Evolutionary conservation across 2,888 invertebrate genomes (phyloP).

Genomic region (Sarcophaga carnaria): DNA sequence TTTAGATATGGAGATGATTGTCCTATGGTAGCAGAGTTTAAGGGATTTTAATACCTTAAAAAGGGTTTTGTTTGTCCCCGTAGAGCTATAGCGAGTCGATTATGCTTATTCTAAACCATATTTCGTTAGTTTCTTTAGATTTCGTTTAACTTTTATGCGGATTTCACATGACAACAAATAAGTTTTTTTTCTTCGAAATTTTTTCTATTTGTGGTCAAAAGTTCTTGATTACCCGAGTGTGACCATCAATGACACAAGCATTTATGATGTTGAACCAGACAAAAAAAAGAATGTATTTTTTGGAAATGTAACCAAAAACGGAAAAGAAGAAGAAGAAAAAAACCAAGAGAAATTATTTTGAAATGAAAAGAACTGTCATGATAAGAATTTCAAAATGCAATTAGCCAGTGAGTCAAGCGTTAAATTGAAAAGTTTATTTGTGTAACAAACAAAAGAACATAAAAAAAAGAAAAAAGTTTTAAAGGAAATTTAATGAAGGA

Average conservation of each 20-base stretch:
- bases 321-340: too few species aligned
- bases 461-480: background rate
- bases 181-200: conserved; percentile 34
- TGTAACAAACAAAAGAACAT: background rate
- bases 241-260: conserved; percentile 51
- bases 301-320: background rate
- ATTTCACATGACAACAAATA: conserved; percentile 41
- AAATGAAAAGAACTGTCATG: conserved; percentile 17
- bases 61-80: too few species aligned
- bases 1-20: too few species aligned
- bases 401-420: conserved; percentile 50
- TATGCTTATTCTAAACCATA: too few species aligned
- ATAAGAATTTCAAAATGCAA: conserved; percentile 56
- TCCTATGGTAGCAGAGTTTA: too few species aligned
- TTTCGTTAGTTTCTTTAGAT: background rate
- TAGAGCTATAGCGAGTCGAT: too few species aligned
- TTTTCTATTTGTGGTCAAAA: conserved; percentile 32
- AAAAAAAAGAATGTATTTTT: conserved; percentile 2
- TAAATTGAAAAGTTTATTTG: conserved; percentile 46
- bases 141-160: conserved; percentile 8
- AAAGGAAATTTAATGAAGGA: background rate
- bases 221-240: conserved; percentile 55
- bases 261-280: conserved; percentile 34
- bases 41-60: too few species aligned
- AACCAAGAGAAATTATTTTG: background rate